Conservation (phyloP, 2,888 invertebrate genomes). For the Eucriotettix oculatus region DNA sequence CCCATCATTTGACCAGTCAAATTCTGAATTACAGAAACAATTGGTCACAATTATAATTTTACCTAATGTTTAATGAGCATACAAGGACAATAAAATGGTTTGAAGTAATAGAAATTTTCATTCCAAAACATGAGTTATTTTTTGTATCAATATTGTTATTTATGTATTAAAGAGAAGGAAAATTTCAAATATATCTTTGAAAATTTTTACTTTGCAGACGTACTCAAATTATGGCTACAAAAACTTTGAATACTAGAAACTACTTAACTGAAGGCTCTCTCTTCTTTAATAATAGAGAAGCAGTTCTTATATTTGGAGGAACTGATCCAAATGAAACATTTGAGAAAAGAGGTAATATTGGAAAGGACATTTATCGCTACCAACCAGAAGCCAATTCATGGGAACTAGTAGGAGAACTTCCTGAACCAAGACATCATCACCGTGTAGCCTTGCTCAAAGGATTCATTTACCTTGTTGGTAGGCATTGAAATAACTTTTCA, state of each 20-base stretch:
- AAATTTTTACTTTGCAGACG: not conserved
- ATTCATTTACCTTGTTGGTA: conserved; percentile 49
- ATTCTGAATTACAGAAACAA: too few species aligned
- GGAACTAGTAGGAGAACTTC: conserved; percentile 49
- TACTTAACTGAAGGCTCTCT: conserved; percentile 34
- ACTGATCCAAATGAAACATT: conserved; percentile 44
- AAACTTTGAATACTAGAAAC: conserved; percentile 21
- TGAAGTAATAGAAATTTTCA: too few species aligned
- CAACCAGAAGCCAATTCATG: conserved; percentile 41
- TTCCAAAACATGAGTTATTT: too few species aligned
- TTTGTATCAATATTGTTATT: too few species aligned
- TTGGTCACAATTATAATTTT: too few species aligned
- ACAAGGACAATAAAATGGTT: too few species aligned
- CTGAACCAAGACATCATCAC: conserved; percentile 53
- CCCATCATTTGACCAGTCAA: too few species aligned
- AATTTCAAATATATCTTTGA: too few species aligned
- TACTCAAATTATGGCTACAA: not conserved
- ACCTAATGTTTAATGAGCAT: too few species aligned
- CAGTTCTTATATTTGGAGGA: conserved; percentile 51
- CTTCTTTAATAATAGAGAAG: conserved; percentile 39
- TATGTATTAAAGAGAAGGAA: too few species aligned
- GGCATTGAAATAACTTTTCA: not conserved
- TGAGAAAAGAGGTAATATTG: conserved; percentile 37
- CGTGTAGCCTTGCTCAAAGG: conserved; percentile 44
- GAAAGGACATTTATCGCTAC: conserved; percentile 37